Conservation (phyloP, 2,113 vertebrate species). For the Calidris pygmaea region DNA sequence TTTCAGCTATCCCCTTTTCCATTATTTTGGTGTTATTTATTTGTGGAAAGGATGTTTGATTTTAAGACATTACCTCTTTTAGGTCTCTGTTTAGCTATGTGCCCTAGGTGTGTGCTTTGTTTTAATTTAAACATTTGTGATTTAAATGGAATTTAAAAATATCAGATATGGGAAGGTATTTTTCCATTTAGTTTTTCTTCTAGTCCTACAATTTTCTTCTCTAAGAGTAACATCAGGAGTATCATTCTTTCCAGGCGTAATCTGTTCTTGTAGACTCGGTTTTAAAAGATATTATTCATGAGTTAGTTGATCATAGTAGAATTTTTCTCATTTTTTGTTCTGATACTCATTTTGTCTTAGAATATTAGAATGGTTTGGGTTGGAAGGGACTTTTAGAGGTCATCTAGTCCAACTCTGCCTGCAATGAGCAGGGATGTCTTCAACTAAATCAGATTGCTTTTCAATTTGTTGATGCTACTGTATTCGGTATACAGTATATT, state of each 20-base stretch:
- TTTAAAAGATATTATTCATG: background rate
- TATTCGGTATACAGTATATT: too few relatives aligned
- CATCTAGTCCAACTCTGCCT: rapidly evolving
- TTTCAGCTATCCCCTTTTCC: background rate
- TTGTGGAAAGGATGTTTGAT: background rate
- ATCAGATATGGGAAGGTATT: background rate
- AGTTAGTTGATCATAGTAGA: background rate
- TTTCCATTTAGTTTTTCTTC: background rate
- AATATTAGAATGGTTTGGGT: background rate
- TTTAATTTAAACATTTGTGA: background rate
- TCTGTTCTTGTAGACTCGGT: background rate
- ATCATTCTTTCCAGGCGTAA: background rate
- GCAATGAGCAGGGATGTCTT: background rate
- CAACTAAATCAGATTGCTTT: background rate
- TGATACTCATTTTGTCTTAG: background rate
- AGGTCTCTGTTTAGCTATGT: background rate
- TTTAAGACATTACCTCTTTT: background rate
- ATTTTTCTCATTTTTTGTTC: background rate
- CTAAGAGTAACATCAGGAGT: background rate
- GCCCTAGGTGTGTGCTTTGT: background rate
- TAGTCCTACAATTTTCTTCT: background rate
- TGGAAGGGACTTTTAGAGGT: background rate
- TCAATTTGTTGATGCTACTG: background rate
- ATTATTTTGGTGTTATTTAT: background rate
- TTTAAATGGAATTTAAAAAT: background rate